phyloP scores from a whole-genome alignment of 2,888 invertebrate genomes.

The Mechanitis messenoides region DNA sequence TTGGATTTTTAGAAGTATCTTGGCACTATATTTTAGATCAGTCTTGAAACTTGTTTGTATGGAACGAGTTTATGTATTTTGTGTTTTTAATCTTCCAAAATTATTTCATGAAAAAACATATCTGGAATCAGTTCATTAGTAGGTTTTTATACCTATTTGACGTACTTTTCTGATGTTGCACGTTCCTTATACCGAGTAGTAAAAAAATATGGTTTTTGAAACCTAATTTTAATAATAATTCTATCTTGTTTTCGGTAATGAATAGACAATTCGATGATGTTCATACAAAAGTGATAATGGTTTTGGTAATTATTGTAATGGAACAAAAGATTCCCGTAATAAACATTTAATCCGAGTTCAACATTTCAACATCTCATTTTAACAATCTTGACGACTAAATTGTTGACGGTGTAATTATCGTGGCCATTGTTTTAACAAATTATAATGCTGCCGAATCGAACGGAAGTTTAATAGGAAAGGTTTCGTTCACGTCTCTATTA shows the following conservation, averaged over 20 bases:
- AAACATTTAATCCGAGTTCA: slow-evolving; percentile 33
- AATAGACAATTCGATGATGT: slow-evolving; percentile 13
- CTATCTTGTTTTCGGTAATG: slow-evolving; percentile 8
- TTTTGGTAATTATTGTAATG: slow-evolving; percentile 16
- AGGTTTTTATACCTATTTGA: too few relatives aligned
- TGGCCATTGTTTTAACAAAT: slow-evolving; percentile 54
- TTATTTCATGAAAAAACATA: slow-evolving; percentile 2
- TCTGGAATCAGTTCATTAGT: too few relatives aligned
- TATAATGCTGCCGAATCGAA: slow-evolving; percentile 29
- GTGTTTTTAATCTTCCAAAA: slow-evolving; percentile 4
- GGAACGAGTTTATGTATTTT: slow-evolving; percentile 9
- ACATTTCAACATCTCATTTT: slow-evolving; percentile 45
- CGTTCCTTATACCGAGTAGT: too few relatives aligned
- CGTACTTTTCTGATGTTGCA: too few relatives aligned
- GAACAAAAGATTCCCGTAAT: slow-evolving; percentile 18
- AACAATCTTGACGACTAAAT: slow-evolving; percentile 59
- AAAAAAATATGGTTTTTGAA: too few relatives aligned
- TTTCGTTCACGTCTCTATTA: slow-evolving; percentile 17
- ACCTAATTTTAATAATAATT: background rate
- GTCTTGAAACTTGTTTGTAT: slow-evolving; percentile 23
- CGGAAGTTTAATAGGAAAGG: slow-evolving; percentile 26
- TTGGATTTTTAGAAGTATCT: slow-evolving; percentile 42
- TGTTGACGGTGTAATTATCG: slow-evolving; percentile 55
- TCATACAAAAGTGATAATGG: slow-evolving; percentile 22
- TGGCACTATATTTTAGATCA: slow-evolving; percentile 27